Evolutionary conservation across 2,113 vertebrate species (phyloP).

Genomic region (Lepisosteus osseus): DNA sequence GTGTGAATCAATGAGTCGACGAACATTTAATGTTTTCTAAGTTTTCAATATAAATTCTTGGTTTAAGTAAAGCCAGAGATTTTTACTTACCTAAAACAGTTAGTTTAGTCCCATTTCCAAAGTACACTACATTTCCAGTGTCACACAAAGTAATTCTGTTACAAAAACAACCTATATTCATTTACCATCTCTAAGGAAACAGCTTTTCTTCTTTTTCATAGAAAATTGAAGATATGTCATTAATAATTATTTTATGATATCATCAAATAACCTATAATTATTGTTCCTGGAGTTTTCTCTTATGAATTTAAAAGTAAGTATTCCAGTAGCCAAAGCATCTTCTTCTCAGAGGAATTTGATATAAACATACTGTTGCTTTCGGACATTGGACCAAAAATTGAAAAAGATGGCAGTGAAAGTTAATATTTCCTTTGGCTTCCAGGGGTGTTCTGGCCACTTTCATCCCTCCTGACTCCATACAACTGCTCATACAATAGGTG

Average conservation of each 20-base stretch:
- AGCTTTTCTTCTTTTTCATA: too few relatives aligned
- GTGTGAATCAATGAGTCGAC: too few relatives aligned
- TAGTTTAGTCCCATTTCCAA: conserved; percentile 44
- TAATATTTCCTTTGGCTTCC: neutral
- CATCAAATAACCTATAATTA: too few relatives aligned
- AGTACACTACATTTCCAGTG: conserved; percentile 42
- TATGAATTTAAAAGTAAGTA: too few relatives aligned
- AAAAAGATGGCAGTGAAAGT: neutral
- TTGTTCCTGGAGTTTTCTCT: too few relatives aligned
- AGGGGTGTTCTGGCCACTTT: neutral
- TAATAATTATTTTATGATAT: too few relatives aligned
- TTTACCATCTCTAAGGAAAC: too few relatives aligned
- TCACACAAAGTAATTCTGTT: conserved; percentile 44
- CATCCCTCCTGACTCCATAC: neutral
- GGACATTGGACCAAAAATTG: neutral
- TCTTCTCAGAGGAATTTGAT: too few relatives aligned
- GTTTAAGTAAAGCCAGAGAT: neutral
- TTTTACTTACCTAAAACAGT: conserved; percentile 65
- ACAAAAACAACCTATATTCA: conserved; percentile 34
- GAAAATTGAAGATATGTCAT: too few relatives aligned
- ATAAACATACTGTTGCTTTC: neutral
- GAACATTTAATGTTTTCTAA: too few relatives aligned
- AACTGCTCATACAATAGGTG: too few relatives aligned
- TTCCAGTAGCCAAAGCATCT: too few relatives aligned
- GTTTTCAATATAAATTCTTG: neutral